These are phyloP conservation scores for Paracyclopina nana DNA, from an alignment of 1,140 invertebrate species.

Conservation along the genomic window DNA sequence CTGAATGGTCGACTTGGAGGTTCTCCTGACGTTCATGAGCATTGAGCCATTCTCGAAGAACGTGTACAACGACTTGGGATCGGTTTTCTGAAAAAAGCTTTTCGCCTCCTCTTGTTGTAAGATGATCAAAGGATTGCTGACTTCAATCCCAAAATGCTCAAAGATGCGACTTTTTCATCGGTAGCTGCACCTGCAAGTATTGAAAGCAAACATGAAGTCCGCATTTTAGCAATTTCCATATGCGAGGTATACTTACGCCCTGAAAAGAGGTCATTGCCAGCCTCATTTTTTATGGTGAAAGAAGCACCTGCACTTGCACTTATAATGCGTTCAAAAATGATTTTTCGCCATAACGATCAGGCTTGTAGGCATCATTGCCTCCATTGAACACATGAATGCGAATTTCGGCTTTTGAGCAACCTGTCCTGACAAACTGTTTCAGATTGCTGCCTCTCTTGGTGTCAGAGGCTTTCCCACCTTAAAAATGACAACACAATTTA, in stretches of 20 bases:
- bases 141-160: neutral
- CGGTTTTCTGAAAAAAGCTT: neutral
- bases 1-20: too few species aligned
- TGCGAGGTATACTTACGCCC: neutral
- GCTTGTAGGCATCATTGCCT: neutral
- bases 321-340: neutral
- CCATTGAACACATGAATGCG: neutral
- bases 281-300: neutral
- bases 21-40: too few species aligned
- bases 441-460: neutral
- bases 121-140: neutral
- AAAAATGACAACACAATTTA: neutral
- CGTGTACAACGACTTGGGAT: neutral
- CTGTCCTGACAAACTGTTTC: neutral
- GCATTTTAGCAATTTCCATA: neutral
- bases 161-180: neutral
- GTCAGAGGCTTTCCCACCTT: neutral
- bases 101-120: slow-evolving; percentile 1
- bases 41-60: neutral
- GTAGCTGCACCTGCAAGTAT: too few species aligned
- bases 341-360: neutral
- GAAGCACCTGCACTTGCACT: neutral
- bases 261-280: neutral
- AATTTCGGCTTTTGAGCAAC: neutral
- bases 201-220: too few species aligned